Evolutionary conservation across 2,888 invertebrate species (phyloP).

Genomic region (Nephrotoma flavescens): DNA sequence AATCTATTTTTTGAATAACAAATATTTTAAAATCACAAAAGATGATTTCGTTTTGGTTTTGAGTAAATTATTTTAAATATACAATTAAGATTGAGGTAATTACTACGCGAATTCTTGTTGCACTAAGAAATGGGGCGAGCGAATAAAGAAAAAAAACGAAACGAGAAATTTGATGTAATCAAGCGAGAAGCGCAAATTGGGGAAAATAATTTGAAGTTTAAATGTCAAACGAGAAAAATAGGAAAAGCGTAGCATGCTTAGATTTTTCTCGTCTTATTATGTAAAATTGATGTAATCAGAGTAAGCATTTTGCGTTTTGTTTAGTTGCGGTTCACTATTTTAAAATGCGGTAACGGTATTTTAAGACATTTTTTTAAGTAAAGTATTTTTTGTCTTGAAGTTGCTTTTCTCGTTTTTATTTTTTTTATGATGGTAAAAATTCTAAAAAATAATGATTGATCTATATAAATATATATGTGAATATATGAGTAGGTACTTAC

Average conservation of each 20-base stretch:
- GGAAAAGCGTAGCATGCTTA: not conserved
- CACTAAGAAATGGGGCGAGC: not conserved
- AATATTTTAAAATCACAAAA: too few species aligned
- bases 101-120: not conserved
- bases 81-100: not conserved
- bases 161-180: not conserved
- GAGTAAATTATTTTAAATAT: not conserved
- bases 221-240: not conserved
- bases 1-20: too few species aligned
- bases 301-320: not conserved
- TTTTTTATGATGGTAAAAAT: not conserved
- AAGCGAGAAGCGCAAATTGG: not conserved
- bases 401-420: not conserved
- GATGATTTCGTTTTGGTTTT: not conserved
- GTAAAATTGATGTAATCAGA: not conserved
- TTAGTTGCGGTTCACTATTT: not conserved
- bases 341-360: not conserved
- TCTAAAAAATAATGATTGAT: not conserved
- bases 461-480: not conserved
- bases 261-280: not conserved
- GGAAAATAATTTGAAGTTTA: not conserved
- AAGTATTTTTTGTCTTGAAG: not conserved
- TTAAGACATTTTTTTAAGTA: not conserved
- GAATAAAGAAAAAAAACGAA: not conserved
- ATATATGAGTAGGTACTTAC: not conserved